phyloP scores from a whole-genome alignment of 2,888 invertebrate species.

The Drosophila lutescens region DNA sequence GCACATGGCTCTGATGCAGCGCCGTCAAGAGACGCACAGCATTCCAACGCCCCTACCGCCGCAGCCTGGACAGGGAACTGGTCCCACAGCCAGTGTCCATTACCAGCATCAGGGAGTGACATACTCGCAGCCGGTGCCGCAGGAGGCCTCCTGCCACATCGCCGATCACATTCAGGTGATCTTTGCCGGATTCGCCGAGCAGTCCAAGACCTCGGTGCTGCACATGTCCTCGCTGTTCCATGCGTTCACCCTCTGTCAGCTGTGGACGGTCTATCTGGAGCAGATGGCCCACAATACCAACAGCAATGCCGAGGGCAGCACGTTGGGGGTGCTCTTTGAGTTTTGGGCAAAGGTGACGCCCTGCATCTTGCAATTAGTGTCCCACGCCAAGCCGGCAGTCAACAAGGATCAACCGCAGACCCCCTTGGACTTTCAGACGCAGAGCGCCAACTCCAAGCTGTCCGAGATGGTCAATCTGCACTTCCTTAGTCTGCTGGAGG shows the following conservation, averaged over 20 bases:
- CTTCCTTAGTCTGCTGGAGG: constrained; percentile 97
- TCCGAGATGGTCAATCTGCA: constrained; percentile 99
- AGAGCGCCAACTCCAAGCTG: constrained; percentile 86
- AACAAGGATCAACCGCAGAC: constrained; percentile 82
- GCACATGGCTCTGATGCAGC: constrained; percentile 89
- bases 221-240: constrained; percentile 99
- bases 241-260: constrained; percentile 98
- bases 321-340: constrained; percentile 94
- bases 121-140: constrained; percentile 94
- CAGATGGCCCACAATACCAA: constrained; percentile 89
- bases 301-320: constrained; percentile 90
- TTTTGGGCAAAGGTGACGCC: constrained; percentile 99
- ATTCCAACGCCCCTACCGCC: constrained; percentile 65
- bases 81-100: constrained; percentile 61
- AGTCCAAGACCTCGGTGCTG: constrained; percentile 94
- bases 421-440: constrained; percentile 59
- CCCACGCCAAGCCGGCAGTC: constrained; percentile 93
- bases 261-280: constrained; percentile 99
- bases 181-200: constrained; percentile 98
- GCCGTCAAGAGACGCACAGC: constrained; percentile 66
- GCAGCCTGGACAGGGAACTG: constrained; percentile 45
- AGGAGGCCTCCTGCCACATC: constrained; percentile 97
- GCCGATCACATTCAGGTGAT: constrained; percentile 98
- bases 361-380: constrained; percentile 95
- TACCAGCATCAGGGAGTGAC: constrained; percentile 82